These are phyloP conservation scores for Palaemon carinicauda DNA, from an alignment of 1,140 invertebrate species.

Conservation along the genomic window DNA sequence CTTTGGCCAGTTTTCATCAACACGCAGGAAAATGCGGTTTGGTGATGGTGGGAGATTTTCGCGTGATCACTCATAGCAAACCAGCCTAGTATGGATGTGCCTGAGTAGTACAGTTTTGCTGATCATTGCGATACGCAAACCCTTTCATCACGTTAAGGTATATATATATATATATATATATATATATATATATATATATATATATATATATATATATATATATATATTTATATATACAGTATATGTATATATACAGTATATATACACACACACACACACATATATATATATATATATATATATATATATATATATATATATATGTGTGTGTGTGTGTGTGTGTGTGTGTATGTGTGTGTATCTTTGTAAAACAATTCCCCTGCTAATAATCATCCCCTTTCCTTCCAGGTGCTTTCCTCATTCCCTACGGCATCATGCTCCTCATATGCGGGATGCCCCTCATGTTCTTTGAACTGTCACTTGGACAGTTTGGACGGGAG, in stretches of 20 bases:
- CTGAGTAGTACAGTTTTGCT: no score
- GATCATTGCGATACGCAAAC: no score
- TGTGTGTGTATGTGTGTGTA: no score
- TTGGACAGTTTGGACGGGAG: slow-evolving; percentile 81
- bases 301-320: background rate
- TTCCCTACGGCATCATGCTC: slow-evolving; percentile 74
- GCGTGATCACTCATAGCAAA: no score
- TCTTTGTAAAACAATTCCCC: no score
- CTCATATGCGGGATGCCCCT: slow-evolving; percentile 76
- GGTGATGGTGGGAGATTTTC: no score
- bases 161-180: background rate
- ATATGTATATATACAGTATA: background rate
- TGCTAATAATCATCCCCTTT: background rate
- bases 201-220: background rate
- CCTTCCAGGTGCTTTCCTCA: slow-evolving; percentile 74
- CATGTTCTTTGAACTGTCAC: slow-evolving; percentile 78
- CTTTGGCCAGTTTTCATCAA: no score
- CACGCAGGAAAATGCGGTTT: no score
- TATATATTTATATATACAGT: background rate
- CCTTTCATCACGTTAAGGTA: no score
- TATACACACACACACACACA: background rate
- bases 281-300: background rate
- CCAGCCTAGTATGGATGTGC: no score
- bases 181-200: background rate
- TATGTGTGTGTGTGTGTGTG: no score